Evolutionary conservation across 2,888 invertebrate genomes (phyloP).

Genomic region (Dusona sp.): DNA sequence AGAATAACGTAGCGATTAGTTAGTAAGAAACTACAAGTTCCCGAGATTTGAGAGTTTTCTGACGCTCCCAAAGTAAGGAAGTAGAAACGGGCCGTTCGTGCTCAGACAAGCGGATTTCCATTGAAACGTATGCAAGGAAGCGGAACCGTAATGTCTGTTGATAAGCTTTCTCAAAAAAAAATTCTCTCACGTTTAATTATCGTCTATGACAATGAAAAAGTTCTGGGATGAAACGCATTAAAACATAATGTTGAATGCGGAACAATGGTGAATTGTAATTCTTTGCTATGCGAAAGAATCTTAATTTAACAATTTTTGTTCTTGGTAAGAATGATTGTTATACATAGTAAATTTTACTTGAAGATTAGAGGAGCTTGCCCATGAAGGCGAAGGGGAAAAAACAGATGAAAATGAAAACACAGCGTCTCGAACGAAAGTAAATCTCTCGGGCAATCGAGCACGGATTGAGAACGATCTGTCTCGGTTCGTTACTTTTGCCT

Average conservation of each 20-base stretch:
- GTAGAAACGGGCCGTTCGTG: conserved; percentile 47
- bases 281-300: neutral
- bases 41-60: conserved; percentile 10
- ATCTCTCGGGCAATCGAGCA: conserved; percentile 45
- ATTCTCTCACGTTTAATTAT: conserved; percentile 32
- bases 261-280: conserved; percentile 1
- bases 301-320: neutral
- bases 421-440: conserved; percentile 48
- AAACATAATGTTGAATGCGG: neutral
- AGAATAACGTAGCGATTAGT: conserved; percentile 22
- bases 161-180: conserved; percentile 37
- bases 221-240: neutral
- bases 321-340: neutral
- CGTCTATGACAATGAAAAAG: conserved; percentile 24
- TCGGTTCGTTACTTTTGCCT: conserved; percentile 48
- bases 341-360: neutral
- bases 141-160: conserved; percentile 28
- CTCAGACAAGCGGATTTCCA: conserved; percentile 40
- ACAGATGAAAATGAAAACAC: conserved; percentile 3
- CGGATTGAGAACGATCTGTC: conserved; percentile 41
- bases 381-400: neutral
- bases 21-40: neutral
- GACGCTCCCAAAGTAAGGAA: conserved; percentile 18
- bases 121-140: conserved; percentile 12
- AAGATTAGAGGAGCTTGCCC: neutral